Conservation (phyloP, 2,113 vertebrate species). For the Dryoscopus gambensis region DNA sequence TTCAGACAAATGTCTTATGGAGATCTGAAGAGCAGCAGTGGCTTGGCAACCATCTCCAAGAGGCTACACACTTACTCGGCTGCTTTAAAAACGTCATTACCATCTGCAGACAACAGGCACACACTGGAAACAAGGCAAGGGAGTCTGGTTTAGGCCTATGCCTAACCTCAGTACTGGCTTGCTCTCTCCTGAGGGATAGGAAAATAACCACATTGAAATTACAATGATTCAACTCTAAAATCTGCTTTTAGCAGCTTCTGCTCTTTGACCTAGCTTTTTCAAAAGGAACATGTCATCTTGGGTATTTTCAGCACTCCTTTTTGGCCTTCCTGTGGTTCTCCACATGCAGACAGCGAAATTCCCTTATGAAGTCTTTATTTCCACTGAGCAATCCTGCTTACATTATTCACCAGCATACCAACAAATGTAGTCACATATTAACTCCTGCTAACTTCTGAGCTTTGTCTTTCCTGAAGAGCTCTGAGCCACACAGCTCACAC, state of each 20-base stretch:
- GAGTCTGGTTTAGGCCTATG: not conserved
- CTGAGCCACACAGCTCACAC: not conserved
- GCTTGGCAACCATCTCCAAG: not conserved
- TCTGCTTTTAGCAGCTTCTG: not conserved
- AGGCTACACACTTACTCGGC: not conserved
- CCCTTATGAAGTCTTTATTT: slow-evolving; percentile 41
- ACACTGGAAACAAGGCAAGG: not conserved
- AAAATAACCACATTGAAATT: not conserved
- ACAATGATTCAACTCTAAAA: not conserved
- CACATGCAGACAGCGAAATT: not conserved
- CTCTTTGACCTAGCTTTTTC: not conserved
- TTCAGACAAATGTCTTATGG: not conserved
- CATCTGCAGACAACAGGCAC: not conserved
- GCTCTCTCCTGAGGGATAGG: not conserved
- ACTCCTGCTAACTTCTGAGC: not conserved
- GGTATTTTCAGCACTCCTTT: not conserved
- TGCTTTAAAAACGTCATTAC: not conserved
- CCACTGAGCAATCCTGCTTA: not conserved
- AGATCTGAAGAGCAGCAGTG: not conserved
- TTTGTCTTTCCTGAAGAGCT: not conserved
- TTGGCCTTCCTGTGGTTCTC: slow-evolving; percentile 44
- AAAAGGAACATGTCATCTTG: not conserved
- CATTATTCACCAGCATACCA: slow-evolving; percentile 54
- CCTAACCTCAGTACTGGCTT: not conserved
- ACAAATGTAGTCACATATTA: not conserved